Evolutionary conservation across 2,113 vertebrate genomes (phyloP), one percentile per base, ranked within the genome.

Genomic region (Zapus hudsonius): DNA sequence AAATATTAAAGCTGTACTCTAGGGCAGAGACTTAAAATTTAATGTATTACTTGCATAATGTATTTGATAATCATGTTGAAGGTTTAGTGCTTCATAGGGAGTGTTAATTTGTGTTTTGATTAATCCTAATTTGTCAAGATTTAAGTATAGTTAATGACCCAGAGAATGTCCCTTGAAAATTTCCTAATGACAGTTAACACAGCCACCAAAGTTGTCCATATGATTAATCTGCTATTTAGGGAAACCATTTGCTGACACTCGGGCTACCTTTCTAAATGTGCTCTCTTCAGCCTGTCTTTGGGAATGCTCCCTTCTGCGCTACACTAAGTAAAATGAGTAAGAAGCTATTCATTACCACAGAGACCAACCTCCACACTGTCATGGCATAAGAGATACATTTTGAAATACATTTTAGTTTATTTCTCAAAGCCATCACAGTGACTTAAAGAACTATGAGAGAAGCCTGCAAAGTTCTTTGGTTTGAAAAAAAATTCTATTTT

Each of bases 101-200:
- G 78, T 78, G 19, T 78, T 94, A 94, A 96, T 95, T 95, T 96
- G 40, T 91, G 63, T 87, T 96, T 94, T 95, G 85, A 95, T 91
- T 96, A 88, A 94, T 90, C 57, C 64, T 91, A 93, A 93, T 95
- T 93, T 88, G 57, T 96, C 75, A 95, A 89, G 59, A 84, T 94
- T 91, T 95, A 94, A 95, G 44, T 92, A 36, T 75, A 76, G 89
- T 89, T 95, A 96, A 94, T 90, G 76, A 85, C 59, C 69, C 84
- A 91, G 40, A 90, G 29, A 94, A 95, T 92, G 87, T 91, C 20
- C 89, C 67, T 42, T 90, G 84, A 94, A 92, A 92, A 89, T 89
- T 94, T 90, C 42, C 69, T 93, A 95, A 88, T 93, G 57, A 91
- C 73, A 89, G 42, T 93, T 92, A 88, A 79, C 74, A 80, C 67